Base-by-base conservation (phyloP, 2,888 invertebrate species). In the Oscheius onirici region DNA sequence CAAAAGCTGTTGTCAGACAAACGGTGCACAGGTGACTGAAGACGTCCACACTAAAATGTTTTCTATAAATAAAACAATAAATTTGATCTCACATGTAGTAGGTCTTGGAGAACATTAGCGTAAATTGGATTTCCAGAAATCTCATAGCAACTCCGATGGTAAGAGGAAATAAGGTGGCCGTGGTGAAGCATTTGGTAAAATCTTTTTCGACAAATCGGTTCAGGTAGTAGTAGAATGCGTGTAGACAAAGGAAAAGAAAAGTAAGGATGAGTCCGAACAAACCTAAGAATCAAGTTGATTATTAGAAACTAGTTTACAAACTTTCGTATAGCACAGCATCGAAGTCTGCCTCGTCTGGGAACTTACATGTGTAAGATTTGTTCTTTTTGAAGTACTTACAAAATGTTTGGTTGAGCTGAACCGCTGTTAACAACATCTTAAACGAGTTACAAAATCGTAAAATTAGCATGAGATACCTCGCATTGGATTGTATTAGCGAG, bases 161-260 rank as follows among this genome's bases (percentile, higher is more conserved):
- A 2, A 66, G 54, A 5, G 66, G 52, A 22, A 54, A 1, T 8
- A 34, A 6, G 1, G 43, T 54, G 5, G 66, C 34, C 15, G 66
- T 66, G 5, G 41, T 26, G 24, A 66, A 66, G 41, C 52, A 66
- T 54, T 66, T 66, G 8, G 41, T 51, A 20, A 66, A 66, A 22
- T 66, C 66, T 3, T 54, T 34, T 24, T 40, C 26, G 11, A 66
- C 34, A 26, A 20, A 49, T 1, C 41, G 41, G 52, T 66, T 66
- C 13, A 66, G 41, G 20, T 15, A n/a, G 26, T 20, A 66, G 20
- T 51, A 26, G 1, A 24, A 26, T 1, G 40, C 11, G 41, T 66
- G 66, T n/a, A 66, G 52, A 0, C 52, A 15, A 11, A 66, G 26
- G 41, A 54, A 52, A 11, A 66, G 10, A 1, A 54, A 10, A 40